Evolutionary conservation across 2,888 invertebrate genomes (phyloP), one percentile per base, ranked within the genome.

Genomic region (Zele albiditarsus): DNA sequence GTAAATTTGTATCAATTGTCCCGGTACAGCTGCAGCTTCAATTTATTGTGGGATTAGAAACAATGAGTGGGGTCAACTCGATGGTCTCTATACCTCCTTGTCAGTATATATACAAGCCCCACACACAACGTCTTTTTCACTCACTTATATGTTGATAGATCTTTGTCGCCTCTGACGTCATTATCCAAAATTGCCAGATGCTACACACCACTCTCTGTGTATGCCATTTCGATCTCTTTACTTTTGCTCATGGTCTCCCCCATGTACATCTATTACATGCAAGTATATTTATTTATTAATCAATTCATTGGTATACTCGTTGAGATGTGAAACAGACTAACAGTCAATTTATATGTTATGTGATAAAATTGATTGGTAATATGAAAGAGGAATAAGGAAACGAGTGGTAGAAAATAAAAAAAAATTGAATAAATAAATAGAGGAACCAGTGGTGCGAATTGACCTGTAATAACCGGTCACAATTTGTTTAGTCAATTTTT

Each of bases 1-100:
- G 84, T 87, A 87, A 88, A 88, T 88, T 88, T 84, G 86, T 88
- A 88, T 88, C 88, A 88, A 88, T 88, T 88, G 88, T 84, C 83
- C 80, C 53, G 8, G 86, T 88, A 88, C 87, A 88, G 87, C 87
- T 88, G 87, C 74, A 71, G 74, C 88, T 85, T 88, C 87, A 88
- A 88, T 88, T 88, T 88, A 88, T 88, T 88, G 86, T 88, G 86
- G 86, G 87, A 88, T 88, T 88, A 88, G 87, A 88, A 88, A 88
- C 87, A 88, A 88, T 88, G 86, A 88, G 86, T 84, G 86, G 87
- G 87, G 88, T 88, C 87, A 88, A 88, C 86, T 86, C 23, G 86
- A 86, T 85, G 85, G 74, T 79, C 78, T 78, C 78, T 70, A 58
- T 78, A 74, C 86, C 86, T 87, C 84, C 85, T 87, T 84, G 85